phyloP scores from a whole-genome alignment of 2,888 invertebrate species.

The Gastrophysa polygoni region DNA sequence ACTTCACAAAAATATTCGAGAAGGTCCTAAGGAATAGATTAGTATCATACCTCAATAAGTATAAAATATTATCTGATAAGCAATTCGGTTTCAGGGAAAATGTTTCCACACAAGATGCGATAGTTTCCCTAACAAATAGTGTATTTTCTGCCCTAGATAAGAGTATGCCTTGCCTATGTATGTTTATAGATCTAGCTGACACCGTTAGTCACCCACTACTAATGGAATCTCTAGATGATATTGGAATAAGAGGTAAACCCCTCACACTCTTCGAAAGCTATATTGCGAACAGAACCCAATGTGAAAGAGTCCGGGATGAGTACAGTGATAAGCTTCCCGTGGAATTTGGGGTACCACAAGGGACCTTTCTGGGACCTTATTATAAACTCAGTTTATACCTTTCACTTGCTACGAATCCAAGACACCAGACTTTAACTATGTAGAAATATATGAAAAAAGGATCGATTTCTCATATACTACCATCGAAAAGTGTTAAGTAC shows the following conservation, averaged over 20 bases:
- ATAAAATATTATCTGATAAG: background rate
- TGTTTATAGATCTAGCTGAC: background rate
- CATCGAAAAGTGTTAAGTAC: too few relatives aligned
- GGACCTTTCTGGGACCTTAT: background rate
- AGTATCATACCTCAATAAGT: slow-evolving; percentile 5
- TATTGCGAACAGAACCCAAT: background rate
- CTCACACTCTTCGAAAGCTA: background rate
- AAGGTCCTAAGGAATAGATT: slow-evolving; percentile 12
- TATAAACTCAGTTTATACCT: too few relatives aligned
- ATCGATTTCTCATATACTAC: too few relatives aligned
- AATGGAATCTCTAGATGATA: background rate
- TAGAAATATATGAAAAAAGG: too few relatives aligned
- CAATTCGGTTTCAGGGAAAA: slow-evolving; percentile 15
- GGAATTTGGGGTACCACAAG: background rate
- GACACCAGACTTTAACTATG: too few relatives aligned
- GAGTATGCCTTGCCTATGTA: background rate
- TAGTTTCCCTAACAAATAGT: background rate
- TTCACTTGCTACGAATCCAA: too few relatives aligned
- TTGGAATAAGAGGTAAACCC: too few relatives aligned
- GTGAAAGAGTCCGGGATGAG: background rate
- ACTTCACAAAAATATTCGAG: slow-evolving; percentile 15
- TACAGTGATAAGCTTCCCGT: background rate
- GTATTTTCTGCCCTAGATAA: background rate
- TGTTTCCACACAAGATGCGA: slow-evolving; percentile 9
- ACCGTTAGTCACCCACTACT: too few relatives aligned